Base-by-base conservation (phyloP, 92 coral and sea anemone species). In the Parazoanthus swiftii region DNA sequence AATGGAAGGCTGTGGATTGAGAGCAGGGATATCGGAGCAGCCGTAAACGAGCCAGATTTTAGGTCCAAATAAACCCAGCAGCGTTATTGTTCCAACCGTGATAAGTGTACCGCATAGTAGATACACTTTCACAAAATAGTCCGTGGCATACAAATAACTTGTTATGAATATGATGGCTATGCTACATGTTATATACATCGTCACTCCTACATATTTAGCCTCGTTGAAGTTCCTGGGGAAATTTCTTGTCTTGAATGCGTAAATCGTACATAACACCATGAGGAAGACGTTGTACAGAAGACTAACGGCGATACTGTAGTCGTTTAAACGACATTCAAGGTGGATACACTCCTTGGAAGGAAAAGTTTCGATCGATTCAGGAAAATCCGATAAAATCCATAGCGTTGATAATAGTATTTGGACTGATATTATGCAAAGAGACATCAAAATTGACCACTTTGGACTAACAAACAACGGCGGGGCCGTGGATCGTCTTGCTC, bases 181-280 rank as follows among this genome's bases (percentile, higher is more conserved):
- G 73, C 43, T 86, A 86, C 92, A 90, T 0, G 92, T 81, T 6
- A 90, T 43, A 77, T 90, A 90, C 90, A 90, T 90, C 16, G 92
- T 86, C 8, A 90, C 83, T 18, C 92, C 92, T 21, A 90, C 87
- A 51, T 86, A 56, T 81, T 86, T 86, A 46, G 92, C 92, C 39
- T 90, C 92, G 88, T 90, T 90, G 76, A 90, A 90, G 74, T 90
- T 90, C 42, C 89, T 90, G 46, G 92, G 92, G 66, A 86, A 90
- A 48, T 90, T 88, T 74, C 92, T 80, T 20, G 92, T 86, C 71
- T 86, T 85, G 79, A 90, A 90, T 15, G 92, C 92, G 63, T 81
- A 90, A 43, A 86, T 29, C 18, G 92, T 90, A 46, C 92, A 90
- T 9, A 86, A 74, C 14, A 81, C 23, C 92, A 90, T 90, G n/a